These are phyloP conservation scores for Seira musarum DNA, from an alignment of 2,888 invertebrate species.

Conservation along the genomic window DNA sequence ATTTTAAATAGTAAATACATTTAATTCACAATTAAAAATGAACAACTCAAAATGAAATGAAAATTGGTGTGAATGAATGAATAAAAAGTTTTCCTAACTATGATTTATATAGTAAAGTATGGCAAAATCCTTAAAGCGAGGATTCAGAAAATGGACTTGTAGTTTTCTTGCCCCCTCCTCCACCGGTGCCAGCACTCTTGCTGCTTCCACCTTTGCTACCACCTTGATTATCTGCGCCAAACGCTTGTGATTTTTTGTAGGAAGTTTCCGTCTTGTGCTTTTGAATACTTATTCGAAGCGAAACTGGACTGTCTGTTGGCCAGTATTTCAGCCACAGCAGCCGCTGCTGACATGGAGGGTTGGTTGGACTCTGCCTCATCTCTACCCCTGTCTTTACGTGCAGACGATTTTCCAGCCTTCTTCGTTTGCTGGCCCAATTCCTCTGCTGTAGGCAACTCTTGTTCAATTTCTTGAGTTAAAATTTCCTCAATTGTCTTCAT, in stretches of 20 bases:
- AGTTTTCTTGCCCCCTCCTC: slow-evolving; percentile 23
- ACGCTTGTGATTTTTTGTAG: slow-evolving; percentile 55
- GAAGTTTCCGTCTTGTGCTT: slow-evolving; percentile 63
- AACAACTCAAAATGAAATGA: too few species aligned
- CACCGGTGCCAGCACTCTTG: slow-evolving; percentile 7
- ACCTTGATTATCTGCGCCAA: slow-evolving; percentile 14
- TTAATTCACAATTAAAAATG: too few species aligned
- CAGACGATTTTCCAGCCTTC: neutral
- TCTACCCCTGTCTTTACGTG: neutral
- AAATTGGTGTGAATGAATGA: neutral
- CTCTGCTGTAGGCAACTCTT: slow-evolving; percentile 13
- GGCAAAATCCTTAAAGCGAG: slow-evolving; percentile 37
- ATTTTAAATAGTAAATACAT: too few species aligned
- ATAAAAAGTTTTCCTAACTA: neutral
- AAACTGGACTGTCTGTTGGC: slow-evolving; percentile 57
- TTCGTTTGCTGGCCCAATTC: neutral
- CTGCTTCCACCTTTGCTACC: neutral
- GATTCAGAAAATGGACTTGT: slow-evolving; percentile 45
- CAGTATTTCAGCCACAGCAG: slow-evolving; percentile 60
- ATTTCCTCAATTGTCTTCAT: slow-evolving; percentile 29
- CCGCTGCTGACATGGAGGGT: slow-evolving; percentile 49
- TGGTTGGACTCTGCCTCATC: neutral
- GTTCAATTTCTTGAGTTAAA: slow-evolving; percentile 37
- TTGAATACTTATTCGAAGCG: slow-evolving; percentile 61
- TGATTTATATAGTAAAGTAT: too few species aligned